Conservation (phyloP, 2,888 invertebrate species). For the Atethmia centrago region DNA sequence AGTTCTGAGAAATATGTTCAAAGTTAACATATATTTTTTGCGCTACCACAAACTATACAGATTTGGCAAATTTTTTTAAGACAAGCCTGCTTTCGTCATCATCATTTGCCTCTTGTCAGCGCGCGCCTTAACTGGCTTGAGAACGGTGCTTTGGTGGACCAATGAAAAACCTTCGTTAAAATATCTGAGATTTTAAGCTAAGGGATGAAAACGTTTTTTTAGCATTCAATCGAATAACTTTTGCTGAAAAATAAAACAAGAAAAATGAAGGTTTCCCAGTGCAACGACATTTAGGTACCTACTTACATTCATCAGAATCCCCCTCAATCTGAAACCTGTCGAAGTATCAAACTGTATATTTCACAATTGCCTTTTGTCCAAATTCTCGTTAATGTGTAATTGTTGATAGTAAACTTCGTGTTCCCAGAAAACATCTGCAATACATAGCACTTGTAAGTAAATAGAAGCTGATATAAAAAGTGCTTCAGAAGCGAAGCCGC, state of each 20-base stretch:
- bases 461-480: slow-evolving; percentile 53
- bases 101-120: too few relatives aligned
- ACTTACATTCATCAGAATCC: slow-evolving; percentile 4
- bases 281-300: neutral
- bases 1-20: too few relatives aligned
- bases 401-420: slow-evolving; percentile 46
- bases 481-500: slow-evolving; percentile 37
- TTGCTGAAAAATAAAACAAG: neutral
- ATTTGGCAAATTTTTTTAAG: too few relatives aligned
- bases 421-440: slow-evolving; percentile 60
- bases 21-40: too few relatives aligned
- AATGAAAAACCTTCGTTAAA: neutral
- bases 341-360: slow-evolving; percentile 31
- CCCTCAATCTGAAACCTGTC: slow-evolving; percentile 21
- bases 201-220: neutral
- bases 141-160: neutral
- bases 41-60: too few relatives aligned
- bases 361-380: slow-evolving; percentile 40
- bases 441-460: slow-evolving; percentile 47
- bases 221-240: neutral
- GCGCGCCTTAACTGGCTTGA: slow-evolving; percentile 4
- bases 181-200: neutral
- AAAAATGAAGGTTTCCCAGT: neutral
- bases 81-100: too few relatives aligned
- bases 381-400: slow-evolving; percentile 46